Percentiles rank a stretch among this genome's conserved stretches.
phyloP scores from a whole-genome alignment of 2,888 invertebrate genomes.

The Mythimna pallens region DNA sequence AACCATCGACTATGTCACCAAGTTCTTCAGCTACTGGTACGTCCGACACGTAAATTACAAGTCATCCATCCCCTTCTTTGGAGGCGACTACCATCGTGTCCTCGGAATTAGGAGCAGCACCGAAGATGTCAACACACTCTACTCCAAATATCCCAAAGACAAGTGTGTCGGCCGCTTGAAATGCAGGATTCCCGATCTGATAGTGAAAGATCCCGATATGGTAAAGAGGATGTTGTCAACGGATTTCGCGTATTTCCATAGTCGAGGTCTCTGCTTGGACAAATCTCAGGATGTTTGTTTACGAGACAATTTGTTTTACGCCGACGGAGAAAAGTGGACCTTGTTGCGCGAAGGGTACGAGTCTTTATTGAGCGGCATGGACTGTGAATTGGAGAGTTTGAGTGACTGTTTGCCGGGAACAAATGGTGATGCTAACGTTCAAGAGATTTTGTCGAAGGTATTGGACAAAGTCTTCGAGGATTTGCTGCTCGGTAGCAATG shows the following conservation, averaged over 20 bases:
- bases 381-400: slow-evolving; percentile 80
- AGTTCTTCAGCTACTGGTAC: slow-evolving; percentile 89
- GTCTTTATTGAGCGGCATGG: slow-evolving; percentile 79
- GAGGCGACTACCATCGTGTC: slow-evolving; percentile 84
- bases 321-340: slow-evolving; percentile 88
- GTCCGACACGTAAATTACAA: slow-evolving; percentile 85
- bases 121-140: slow-evolving; percentile 81
- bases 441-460: slow-evolving; percentile 86
- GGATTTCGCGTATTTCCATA: slow-evolving; percentile 87
- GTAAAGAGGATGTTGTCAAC: slow-evolving; percentile 86
- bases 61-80: slow-evolving; percentile 81
- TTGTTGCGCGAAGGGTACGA: slow-evolving; percentile 81
- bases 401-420: slow-evolving; percentile 88
- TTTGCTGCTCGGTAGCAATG: slow-evolving; percentile 80
- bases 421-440: slow-evolving; percentile 88
- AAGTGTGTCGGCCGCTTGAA: slow-evolving; percentile 84
- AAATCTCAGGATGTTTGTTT: slow-evolving; percentile 89
- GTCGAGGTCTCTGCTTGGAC: slow-evolving; percentile 87
- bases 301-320: slow-evolving; percentile 89
- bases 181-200: slow-evolving; percentile 86
- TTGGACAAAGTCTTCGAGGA: slow-evolving; percentile 86
- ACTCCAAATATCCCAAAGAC: slow-evolving; percentile 76
- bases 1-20: slow-evolving; percentile 85
- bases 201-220: slow-evolving; percentile 85
- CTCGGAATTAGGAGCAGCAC: slow-evolving; percentile 80